These are phyloP conservation scores for Drosophila sproati DNA, from an alignment of 1,140 invertebrate genomes.

Conservation along the genomic window DNA sequence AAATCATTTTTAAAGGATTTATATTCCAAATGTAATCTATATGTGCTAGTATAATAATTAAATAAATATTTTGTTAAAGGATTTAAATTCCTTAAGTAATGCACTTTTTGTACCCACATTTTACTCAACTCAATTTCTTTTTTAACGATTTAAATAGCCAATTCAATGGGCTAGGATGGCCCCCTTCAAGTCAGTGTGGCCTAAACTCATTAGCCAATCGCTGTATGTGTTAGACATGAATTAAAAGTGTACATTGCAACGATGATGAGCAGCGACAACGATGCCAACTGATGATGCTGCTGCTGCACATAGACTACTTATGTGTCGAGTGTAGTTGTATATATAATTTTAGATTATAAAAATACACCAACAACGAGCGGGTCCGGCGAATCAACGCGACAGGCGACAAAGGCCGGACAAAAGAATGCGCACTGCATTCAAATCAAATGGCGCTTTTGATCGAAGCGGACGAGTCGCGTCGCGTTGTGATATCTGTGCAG, in stretches of 20 bases:
- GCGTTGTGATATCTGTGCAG: conserved; percentile 13
- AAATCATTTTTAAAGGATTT: too few species aligned
- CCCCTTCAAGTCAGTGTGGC: conserved; percentile 41
- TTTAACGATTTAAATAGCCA: not conserved
- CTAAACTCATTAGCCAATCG: conserved; percentile 37
- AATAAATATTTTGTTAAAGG: too few species aligned
- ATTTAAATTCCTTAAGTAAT: too few species aligned
- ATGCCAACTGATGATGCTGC: conserved; percentile 42
- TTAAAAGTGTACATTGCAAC: conserved; percentile 79
- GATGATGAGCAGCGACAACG: conserved; percentile 49
- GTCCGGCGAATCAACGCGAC: conserved; percentile 31
- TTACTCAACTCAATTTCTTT: too few species aligned
- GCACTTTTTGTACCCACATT: too few species aligned
- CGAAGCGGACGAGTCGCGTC: conserved; percentile 66
- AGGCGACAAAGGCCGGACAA: conserved; percentile 70
- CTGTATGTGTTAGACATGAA: conserved; percentile 74
- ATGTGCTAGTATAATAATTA: too few species aligned
- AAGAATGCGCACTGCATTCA: conserved; percentile 74
- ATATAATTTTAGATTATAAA: conserved; percentile 81
- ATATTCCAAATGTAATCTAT: too few species aligned
- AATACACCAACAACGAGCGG: conserved; percentile 65
- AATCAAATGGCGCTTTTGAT: conserved; percentile 79
- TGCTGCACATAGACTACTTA: conserved; percentile 41
- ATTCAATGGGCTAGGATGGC: not conserved
- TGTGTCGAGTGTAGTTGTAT: conserved; percentile 25